A percentile compares a stretch with the other conserved stretches of the same genome.
phyloP scores from a whole-genome alignment of 2,797 vertebrate genomes.

The Ciconia nigra region DNA sequence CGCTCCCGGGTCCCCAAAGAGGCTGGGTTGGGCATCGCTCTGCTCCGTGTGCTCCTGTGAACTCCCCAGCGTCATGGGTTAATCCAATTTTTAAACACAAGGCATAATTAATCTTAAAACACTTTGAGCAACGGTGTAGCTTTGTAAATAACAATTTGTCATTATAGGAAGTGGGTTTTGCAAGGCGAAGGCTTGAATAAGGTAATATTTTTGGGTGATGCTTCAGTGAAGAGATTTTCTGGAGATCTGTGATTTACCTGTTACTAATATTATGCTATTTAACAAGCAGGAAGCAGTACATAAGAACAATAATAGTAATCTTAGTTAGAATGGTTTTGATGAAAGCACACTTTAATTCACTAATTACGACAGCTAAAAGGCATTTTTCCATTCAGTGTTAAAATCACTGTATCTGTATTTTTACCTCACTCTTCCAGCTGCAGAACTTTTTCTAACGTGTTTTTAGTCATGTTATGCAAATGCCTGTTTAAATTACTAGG shows the following conservation, averaged over 20 bases:
- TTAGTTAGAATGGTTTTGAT: slow-evolving; percentile 71
- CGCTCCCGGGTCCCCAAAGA: fast-evolving
- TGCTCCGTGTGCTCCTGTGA: background rate
- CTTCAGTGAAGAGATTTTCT: slow-evolving; percentile 15
- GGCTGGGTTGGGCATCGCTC: background rate
- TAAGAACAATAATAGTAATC: slow-evolving; percentile 60
- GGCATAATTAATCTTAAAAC: slow-evolving; percentile 33
- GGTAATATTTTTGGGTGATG: slow-evolving; percentile 26
- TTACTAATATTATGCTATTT: background rate
- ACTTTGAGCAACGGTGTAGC: background rate
- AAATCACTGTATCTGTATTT: slow-evolving; percentile 77
- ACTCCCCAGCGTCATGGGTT: background rate
- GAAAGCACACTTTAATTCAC: slow-evolving; percentile 77
- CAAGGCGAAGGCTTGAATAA: background rate
- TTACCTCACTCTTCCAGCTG: slow-evolving; percentile 70
- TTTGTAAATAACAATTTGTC: slow-evolving; percentile 38
- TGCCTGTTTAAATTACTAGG: slow-evolving; percentile 77
- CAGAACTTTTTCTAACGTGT: slow-evolving; percentile 67
- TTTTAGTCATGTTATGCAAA: slow-evolving; percentile 79
- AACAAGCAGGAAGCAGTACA: background rate
- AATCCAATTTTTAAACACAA: slow-evolving; percentile 22
- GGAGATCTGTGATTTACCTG: slow-evolving; percentile 48
- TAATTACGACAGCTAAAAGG: slow-evolving; percentile 77
- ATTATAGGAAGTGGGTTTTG: background rate
- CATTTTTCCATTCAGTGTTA: slow-evolving; percentile 73